A percentile compares a stretch with the other conserved stretches of the same genome.
Evolutionary conservation across 2,888 invertebrate species (phyloP).

Genomic region (Aleiodes testaceus): DNA sequence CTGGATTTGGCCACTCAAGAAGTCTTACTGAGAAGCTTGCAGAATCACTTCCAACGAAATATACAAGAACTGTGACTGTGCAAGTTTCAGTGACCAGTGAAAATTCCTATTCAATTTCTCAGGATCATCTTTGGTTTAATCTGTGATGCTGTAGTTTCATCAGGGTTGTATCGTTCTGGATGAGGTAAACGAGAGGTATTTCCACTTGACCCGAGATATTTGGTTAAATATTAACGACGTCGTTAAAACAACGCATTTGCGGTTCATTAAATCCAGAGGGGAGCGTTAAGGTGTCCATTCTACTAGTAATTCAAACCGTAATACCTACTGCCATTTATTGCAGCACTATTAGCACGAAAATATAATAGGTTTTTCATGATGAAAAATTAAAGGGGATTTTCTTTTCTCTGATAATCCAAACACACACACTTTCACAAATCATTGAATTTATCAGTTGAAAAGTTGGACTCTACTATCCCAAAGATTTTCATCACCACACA

Average conservation of each 20-base stretch:
- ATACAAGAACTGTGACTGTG: constrained; percentile 14
- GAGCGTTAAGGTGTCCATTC: constrained; percentile 59
- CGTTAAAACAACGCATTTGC: constrained; percentile 73
- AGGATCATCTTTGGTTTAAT: constrained; percentile 45
- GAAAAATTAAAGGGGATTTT: background rate
- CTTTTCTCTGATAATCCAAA: background rate
- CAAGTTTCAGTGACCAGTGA: constrained; percentile 26
- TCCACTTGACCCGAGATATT: constrained; percentile 62
- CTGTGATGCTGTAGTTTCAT: constrained; percentile 36
- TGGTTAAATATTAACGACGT: constrained; percentile 73
- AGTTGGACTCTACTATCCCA: background rate
- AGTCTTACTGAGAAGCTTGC: constrained; percentile 38
- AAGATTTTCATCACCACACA: constrained; percentile 57
- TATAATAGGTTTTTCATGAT: background rate
- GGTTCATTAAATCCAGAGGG: constrained; percentile 69
- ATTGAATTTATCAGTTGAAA: constrained; percentile 15
- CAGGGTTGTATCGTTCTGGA: constrained; percentile 20
- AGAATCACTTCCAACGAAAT: constrained; percentile 37
- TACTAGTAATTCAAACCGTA: constrained; percentile 59
- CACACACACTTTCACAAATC: constrained; percentile 20
- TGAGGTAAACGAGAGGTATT: constrained; percentile 15
- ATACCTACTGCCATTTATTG: constrained; percentile 49
- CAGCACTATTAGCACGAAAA: background rate
- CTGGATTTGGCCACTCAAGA: constrained; percentile 40
- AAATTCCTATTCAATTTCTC: constrained; percentile 39